A percentile compares a stretch with the other conserved stretches of the same genome.
Conservation (phyloP, 2,888 invertebrate genomes). For the Rapana venosa region DNA sequence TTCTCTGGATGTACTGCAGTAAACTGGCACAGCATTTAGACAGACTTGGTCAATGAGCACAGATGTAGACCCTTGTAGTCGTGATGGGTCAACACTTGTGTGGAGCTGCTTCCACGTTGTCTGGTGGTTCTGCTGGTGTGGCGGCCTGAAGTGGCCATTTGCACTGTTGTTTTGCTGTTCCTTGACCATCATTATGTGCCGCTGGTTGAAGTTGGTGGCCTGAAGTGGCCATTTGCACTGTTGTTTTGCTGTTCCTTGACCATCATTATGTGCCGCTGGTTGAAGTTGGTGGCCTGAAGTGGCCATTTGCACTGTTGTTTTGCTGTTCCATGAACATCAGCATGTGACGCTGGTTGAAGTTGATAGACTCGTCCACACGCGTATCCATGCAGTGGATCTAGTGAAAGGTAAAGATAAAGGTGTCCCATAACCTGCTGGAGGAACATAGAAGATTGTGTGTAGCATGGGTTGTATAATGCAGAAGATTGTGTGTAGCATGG, state of each 20-base stretch:
- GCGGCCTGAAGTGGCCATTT: conserved; percentile 34
- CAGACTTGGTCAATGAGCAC: background rate
- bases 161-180: conserved; percentile 60
- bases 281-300: conserved; percentile 21
- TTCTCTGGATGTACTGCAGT: background rate
- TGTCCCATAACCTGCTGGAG: no score
- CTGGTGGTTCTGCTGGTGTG: background rate
- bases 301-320: conserved; percentile 70
- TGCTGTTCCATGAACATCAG: conserved; percentile 82
- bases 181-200: no score
- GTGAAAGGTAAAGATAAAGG: no score
- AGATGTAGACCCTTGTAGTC: background rate
- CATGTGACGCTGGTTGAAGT: conserved; percentile 83
- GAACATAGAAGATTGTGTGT: no score
- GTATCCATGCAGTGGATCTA: conserved; percentile 81
- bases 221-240: conserved; percentile 49
- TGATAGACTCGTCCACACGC: conserved; percentile 82
- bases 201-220: no score
- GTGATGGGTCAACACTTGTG: background rate
- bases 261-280: no score
- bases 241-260: conserved; percentile 65
- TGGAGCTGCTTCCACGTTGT: background rate
- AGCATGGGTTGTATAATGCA: no score
- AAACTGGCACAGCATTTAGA: background rate
- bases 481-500: no score